These are phyloP conservation scores for Helicoverpa assulta DNA, from an alignment of 2,888 invertebrate species.

Conservation along the genomic window DNA sequence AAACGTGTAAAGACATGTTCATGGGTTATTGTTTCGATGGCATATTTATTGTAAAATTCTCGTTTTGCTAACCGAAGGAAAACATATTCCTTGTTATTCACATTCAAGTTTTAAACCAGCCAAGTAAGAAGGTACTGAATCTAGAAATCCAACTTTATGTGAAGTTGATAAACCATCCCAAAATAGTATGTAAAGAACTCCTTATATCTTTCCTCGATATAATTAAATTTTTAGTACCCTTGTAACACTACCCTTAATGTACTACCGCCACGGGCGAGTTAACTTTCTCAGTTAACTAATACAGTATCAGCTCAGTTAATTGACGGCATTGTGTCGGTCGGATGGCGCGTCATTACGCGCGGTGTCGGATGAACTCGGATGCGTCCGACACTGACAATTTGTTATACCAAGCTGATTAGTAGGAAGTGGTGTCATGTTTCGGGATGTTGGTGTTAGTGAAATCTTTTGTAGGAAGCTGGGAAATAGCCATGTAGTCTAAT, in stretches of 20 bases:
- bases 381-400: conserved; percentile 44
- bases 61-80: neutral
- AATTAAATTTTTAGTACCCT: neutral
- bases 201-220: too few relatives aligned
- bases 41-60: conserved; percentile 21
- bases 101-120: neutral
- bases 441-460: conserved; percentile 42
- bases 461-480: conserved; percentile 33
- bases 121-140: neutral
- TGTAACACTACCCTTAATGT: neutral
- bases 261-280: neutral
- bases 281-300: conserved; percentile 35
- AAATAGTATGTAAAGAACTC: too few relatives aligned
- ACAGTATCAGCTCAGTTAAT: conserved; percentile 46
- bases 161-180: too few relatives aligned
- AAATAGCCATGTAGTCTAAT: conserved; percentile 12
- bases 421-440: conserved; percentile 54
- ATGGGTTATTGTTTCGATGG: conserved; percentile 15
- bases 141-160: neutral
- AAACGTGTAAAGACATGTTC: neutral
- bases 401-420: conserved; percentile 40
- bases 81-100: neutral
- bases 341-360: conserved; percentile 51
- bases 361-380: conserved; percentile 49
- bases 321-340: conserved; percentile 49